Conservation (phyloP, 2,797 vertebrate genomes). For the Xenopus petersii region DNA sequence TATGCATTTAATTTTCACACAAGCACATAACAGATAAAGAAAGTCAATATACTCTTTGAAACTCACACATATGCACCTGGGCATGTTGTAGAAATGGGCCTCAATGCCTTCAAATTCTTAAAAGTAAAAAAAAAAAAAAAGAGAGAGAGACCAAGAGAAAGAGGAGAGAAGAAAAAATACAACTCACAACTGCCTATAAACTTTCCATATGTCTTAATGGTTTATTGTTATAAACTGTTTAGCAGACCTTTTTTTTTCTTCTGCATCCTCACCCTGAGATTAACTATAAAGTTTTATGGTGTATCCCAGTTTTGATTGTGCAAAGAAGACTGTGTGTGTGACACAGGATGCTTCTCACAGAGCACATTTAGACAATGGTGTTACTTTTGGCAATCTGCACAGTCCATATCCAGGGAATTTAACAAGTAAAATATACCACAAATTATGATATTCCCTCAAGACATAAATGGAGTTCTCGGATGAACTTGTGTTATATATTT, state of each 20-base stretch:
- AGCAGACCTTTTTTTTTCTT: slow-evolving; percentile 37
- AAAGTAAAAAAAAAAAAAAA: no score
- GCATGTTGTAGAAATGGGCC: slow-evolving; percentile 19
- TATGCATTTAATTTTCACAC: slow-evolving; percentile 12
- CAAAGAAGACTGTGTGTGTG: slow-evolving; percentile 13
- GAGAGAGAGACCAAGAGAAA: no score
- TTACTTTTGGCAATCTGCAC: not conserved
- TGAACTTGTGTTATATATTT: no score
- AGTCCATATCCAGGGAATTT: no score
- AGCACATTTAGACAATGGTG: slow-evolving; percentile 33
- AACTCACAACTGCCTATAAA: slow-evolving; percentile 29
- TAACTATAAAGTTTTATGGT: slow-evolving; percentile 23
- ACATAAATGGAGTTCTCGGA: no score
- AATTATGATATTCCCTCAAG: no score
- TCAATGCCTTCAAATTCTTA: not conserved
- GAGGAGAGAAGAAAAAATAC: slow-evolving; percentile 1
- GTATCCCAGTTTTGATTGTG: slow-evolving; percentile 27
- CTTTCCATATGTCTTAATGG: slow-evolving; percentile 19
- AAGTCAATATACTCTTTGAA: slow-evolving; percentile 25
- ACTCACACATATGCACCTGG: slow-evolving; percentile 34
- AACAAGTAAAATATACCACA: no score
- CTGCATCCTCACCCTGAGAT: slow-evolving; percentile 12
- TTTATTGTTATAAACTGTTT: slow-evolving; percentile 37
- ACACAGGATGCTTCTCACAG: slow-evolving; percentile 5
- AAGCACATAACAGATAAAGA: slow-evolving; percentile 31